Evolutionary conservation across 2,113 vertebrate genomes (phyloP).

Genomic region (Petromus typicus): DNA sequence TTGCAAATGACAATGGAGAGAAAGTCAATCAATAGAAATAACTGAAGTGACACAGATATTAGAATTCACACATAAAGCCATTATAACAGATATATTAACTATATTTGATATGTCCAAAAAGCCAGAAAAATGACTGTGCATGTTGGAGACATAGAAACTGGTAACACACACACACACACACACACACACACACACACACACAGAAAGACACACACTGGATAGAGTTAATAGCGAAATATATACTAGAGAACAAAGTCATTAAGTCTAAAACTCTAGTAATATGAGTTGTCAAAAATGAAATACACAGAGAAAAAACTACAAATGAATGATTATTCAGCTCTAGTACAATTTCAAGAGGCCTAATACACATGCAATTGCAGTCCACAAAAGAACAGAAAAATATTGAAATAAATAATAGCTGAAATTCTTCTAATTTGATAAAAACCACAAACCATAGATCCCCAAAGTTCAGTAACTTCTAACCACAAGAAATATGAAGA

Average conservation of each 20-base stretch:
- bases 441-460: neutral
- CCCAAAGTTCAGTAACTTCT: neutral
- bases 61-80: conserved; percentile 2
- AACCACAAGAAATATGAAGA: neutral
- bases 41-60: neutral
- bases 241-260: neutral
- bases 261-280: neutral
- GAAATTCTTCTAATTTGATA: conserved; percentile 31
- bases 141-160: neutral
- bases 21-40: conserved; percentile 16
- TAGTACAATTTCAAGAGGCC: neutral
- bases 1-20: neutral
- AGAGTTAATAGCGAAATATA: neutral
- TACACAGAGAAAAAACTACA: neutral
- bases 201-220: neutral
- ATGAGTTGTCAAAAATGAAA: conserved; percentile 11
- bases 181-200: neutral
- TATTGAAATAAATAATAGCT: neutral
- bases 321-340: neutral
- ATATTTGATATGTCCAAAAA: neutral
- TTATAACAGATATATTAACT: conserved; percentile 1
- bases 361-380: neutral
- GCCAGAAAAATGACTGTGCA: neutral
- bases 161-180: neutral
- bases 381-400: neutral